Conservation (phyloP, 2,888 invertebrate species). For the Mystacides longicornis region DNA sequence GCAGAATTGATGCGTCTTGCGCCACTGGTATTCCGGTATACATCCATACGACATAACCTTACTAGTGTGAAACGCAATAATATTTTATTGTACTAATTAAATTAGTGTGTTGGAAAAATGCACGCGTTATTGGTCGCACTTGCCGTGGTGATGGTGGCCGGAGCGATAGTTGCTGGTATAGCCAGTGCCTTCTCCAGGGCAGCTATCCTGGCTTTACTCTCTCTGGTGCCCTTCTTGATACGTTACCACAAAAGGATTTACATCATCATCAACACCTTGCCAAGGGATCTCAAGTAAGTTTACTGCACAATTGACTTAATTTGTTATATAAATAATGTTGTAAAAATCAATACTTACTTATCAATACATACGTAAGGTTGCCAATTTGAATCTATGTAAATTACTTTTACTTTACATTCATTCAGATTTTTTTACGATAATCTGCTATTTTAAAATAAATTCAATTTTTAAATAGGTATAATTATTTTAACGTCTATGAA, state of each 20-base stretch:
- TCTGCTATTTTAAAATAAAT: too few species aligned
- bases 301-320: not conserved
- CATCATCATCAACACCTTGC: slow-evolving; percentile 57
- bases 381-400: not conserved
- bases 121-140: slow-evolving; percentile 48
- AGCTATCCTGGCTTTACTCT: slow-evolving; percentile 60
- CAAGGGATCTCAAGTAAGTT: slow-evolving; percentile 61
- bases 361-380: too few species aligned
- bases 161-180: slow-evolving; percentile 50
- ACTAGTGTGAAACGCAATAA: too few species aligned
- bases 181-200: slow-evolving; percentile 59
- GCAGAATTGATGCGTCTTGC: too few species aligned
- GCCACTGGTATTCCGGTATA: too few species aligned
- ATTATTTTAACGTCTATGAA: too few species aligned
- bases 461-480: too few species aligned
- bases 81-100: slow-evolving; percentile 23
- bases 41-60: too few species aligned
- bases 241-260: slow-evolving; percentile 51
- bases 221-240: slow-evolving; percentile 48
- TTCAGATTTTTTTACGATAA: too few species aligned
- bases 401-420: too few species aligned
- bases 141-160: slow-evolving; percentile 47
- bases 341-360: too few species aligned
- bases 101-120: slow-evolving; percentile 34
- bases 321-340: too few species aligned